Base-by-base conservation (phyloP, 2,797 vertebrate species). In the Limosa lapponica region DNA sequence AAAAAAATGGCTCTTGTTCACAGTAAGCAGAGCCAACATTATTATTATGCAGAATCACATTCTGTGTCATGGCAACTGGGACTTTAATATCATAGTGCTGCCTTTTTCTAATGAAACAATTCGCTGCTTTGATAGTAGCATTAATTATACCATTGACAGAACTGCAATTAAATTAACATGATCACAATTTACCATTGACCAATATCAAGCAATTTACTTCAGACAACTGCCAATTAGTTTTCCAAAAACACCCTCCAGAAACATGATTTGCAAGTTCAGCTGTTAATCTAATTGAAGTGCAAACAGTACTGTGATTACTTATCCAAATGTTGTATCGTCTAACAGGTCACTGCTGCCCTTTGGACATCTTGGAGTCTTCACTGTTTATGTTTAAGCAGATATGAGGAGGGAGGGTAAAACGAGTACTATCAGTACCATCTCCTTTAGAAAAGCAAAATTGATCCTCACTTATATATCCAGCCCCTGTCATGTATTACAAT, bases 161-260 rank as follows among this genome's bases (percentile, higher is more conserved):
- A 92, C 59, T 78, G 87, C 65, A 96, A 96, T 97, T 97, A 96
- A 96, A 96, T 91, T 96, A 97, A 95, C n/a, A 77, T 17, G 87
- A 94, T 80, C 46, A 87, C 86, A 97, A 95, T 95, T 96, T 97
- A 89, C 89, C 78, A 87, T 93, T 95, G 90, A 97, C 86, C 73
- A 96, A 72, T 85, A 97, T 95, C 92, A 93, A 94, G 64, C 77
- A 97, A 96, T 97, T 96, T 94, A 96, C 70, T 95, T 95, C 74
- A 96, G 95, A 97, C 34, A 87, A 93, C 80, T 95, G 64, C 74
- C 95, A 97, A 94, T 98, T 97, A 97, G 58, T 39, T 97, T 96
- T 83, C 58, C 55, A 84, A 94, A 92, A 96, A 95, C 11, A 6
- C 75, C 79, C 87, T 88, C 83, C 55, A 51, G 87, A 91, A 62